Evolutionary conservation across 1,140 invertebrate species (phyloP).

Genomic region (Drosophila busckii): DNA sequence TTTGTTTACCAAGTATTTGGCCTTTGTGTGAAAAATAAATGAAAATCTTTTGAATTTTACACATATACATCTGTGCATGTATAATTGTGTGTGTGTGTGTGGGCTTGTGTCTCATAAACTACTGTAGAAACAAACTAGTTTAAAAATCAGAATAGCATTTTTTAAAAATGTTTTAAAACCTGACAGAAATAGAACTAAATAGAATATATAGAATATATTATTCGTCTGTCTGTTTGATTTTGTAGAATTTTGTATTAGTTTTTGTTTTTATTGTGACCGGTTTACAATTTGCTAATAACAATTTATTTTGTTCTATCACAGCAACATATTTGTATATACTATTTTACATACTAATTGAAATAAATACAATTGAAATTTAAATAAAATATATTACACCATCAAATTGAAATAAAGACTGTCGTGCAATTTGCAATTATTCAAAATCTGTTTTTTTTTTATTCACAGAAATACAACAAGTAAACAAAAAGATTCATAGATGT

Average conservation of each 20-base stretch:
- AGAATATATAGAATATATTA: too few relatives aligned
- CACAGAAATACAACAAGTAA: background rate
- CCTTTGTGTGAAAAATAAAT: background rate
- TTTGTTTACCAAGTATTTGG: background rate
- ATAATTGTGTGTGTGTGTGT: slow-evolving; percentile 9
- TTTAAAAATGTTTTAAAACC: too few relatives aligned
- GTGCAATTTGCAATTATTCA: slow-evolving; percentile 14
- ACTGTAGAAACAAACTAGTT: too few relatives aligned
- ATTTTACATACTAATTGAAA: slow-evolving; percentile 41
- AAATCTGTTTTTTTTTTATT: slow-evolving; percentile 5
- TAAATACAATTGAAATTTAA: slow-evolving; percentile 2
- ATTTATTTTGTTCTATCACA: slow-evolving; percentile 72
- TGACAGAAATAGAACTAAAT: too few relatives aligned
- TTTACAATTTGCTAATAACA: slow-evolving; percentile 63
- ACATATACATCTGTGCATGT: slow-evolving; percentile 8
- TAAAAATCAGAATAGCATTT: too few relatives aligned
- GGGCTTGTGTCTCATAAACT: background rate
- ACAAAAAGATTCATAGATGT: slow-evolving; percentile 7
- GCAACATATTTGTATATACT: slow-evolving; percentile 72
- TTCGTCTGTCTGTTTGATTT: slow-evolving; percentile 4
- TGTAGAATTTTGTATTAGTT: slow-evolving; percentile 6
- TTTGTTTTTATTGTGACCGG: slow-evolving; percentile 58
- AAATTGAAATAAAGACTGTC: slow-evolving; percentile 29
- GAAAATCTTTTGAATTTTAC: background rate
- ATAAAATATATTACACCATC: slow-evolving; percentile 1